Conservation (phyloP, 1,140 invertebrate genomes). For the Anagrus nilaparvatae region DNA sequence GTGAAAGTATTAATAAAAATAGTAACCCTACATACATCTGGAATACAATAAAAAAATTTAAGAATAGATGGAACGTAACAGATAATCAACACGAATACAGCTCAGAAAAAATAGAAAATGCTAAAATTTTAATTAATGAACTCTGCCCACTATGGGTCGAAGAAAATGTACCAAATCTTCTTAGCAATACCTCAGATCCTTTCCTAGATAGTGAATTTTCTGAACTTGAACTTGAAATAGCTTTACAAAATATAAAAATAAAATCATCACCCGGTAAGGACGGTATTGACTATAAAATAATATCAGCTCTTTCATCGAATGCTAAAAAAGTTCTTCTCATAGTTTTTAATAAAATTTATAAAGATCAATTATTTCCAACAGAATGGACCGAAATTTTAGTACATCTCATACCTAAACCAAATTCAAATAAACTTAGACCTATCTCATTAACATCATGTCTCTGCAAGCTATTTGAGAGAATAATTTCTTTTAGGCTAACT, state of each 20-base stretch:
- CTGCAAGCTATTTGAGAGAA: constrained; percentile 15
- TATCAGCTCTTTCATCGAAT: background rate
- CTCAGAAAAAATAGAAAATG: too few relatives aligned
- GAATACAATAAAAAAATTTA: too few relatives aligned
- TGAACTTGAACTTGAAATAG: background rate
- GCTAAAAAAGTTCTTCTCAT: background rate
- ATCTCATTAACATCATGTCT: constrained; percentile 16
- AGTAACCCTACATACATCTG: too few relatives aligned
- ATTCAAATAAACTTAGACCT: constrained; percentile 13
- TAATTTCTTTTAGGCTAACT: constrained; percentile 8
- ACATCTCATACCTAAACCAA: constrained; percentile 12
- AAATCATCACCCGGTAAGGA: background rate
- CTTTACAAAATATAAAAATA: background rate
- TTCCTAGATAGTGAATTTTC: too few relatives aligned
- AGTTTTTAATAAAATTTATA: background rate
- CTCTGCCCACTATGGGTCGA: too few relatives aligned
- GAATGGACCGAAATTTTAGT: constrained; percentile 11
- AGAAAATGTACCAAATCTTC: too few relatives aligned
- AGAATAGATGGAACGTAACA: too few relatives aligned
- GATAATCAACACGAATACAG: too few relatives aligned
- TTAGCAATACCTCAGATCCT: too few relatives aligned
- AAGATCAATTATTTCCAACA: background rate
- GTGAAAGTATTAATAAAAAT: too few relatives aligned
- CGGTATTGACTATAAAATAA: background rate
- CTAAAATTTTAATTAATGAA: too few relatives aligned